Evolutionary conservation across 2,888 invertebrate species (phyloP).

Genomic region (Xanthia icteritia): DNA sequence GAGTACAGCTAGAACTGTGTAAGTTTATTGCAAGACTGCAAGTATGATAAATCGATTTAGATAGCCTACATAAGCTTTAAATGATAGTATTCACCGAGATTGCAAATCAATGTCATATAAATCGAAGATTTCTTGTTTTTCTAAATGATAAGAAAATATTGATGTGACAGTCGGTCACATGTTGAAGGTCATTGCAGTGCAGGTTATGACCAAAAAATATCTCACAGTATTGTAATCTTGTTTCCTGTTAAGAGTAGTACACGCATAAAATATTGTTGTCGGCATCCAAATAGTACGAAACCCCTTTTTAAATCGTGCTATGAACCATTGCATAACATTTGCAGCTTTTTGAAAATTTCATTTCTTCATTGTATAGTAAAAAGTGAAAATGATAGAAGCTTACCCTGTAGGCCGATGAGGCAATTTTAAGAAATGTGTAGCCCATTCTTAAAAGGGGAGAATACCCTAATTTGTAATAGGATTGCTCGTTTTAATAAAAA

Average conservation of each 20-base stretch:
- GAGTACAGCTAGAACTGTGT: background rate
- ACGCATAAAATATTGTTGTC: background rate
- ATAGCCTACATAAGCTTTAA: background rate
- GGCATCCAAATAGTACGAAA: background rate
- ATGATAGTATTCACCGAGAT: constrained; percentile 30
- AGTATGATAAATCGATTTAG: constrained; percentile 18
- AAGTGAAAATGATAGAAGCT: constrained; percentile 63
- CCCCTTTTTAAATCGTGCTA: background rate
- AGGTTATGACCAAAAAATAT: constrained; percentile 38
- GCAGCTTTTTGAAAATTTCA: constrained; percentile 62
- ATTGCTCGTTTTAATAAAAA: constrained; percentile 65
- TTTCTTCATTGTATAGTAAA: constrained; percentile 11
- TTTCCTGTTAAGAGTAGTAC: background rate
- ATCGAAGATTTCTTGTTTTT: constrained; percentile 44
- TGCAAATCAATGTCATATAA: constrained; percentile 52
- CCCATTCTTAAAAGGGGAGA: constrained; percentile 77
- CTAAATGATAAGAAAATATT: constrained; percentile 62
- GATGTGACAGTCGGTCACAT: constrained; percentile 81
- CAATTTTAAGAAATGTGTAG: constrained; percentile 85
- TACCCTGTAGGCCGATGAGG: constrained; percentile 85
- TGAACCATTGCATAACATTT: constrained; percentile 83
- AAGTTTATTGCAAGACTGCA: background rate
- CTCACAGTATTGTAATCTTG: background rate
- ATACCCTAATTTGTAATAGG: constrained; percentile 52
- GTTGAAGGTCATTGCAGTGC: constrained; percentile 83